phyloP scores from a whole-genome alignment of 2,113 vertebrate species.

The Plecturocebus donacophilus region DNA sequence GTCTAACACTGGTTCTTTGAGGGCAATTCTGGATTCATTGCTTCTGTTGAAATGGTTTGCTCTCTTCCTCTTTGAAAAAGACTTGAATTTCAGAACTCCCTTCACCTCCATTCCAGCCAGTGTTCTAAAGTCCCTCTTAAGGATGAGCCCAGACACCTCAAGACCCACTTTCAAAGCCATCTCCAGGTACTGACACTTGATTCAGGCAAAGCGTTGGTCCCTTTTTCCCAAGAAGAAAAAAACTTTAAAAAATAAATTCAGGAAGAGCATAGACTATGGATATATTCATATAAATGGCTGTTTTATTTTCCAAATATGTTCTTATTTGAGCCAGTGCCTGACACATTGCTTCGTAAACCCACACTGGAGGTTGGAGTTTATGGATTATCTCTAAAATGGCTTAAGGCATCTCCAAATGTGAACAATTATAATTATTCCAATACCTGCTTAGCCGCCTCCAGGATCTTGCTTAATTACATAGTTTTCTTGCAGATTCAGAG shows the following conservation, averaged over 20 bases:
- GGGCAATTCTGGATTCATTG: not conserved
- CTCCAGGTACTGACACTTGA: not conserved
- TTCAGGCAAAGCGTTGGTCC: not conserved
- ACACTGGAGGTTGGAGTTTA: not conserved
- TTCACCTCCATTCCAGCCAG: not conserved
- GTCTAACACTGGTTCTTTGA: not conserved
- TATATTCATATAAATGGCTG: not conserved
- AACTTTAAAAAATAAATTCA: not conserved
- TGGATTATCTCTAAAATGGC: not conserved
- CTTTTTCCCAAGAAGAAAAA: not conserved
- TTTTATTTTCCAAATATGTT: not conserved
- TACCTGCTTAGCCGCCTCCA: not conserved
- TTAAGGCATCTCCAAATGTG: not conserved
- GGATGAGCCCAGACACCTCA: not conserved
- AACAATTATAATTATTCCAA: not conserved
- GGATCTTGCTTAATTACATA: not conserved
- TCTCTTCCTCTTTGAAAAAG: not conserved
- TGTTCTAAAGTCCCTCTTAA: not conserved
- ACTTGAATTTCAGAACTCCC: not conserved
- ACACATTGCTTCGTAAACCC: not conserved
- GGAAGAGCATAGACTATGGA: not conserved
- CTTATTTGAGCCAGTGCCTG: not conserved
- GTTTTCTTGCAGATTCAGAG: not conserved
- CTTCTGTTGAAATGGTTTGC: not conserved
- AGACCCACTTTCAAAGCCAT: not conserved